phyloP scores from a whole-genome alignment of 2,888 invertebrate genomes.

The Lypha dubia region DNA sequence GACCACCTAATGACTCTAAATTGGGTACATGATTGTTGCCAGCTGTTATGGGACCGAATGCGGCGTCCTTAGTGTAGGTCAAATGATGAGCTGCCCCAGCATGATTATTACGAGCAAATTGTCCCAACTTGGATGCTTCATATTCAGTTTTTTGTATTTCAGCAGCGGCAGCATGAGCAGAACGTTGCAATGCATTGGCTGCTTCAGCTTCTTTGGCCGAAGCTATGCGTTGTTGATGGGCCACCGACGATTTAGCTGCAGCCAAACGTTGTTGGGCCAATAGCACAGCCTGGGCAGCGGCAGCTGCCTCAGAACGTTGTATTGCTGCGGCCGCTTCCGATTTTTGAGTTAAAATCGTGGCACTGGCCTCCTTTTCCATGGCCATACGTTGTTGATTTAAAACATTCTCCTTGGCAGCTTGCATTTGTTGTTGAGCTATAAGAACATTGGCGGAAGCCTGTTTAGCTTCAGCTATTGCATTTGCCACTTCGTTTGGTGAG shows the following conservation, averaged over 20 bases:
- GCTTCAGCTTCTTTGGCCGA: conserved; percentile 89
- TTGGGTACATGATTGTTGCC: conserved; percentile 81
- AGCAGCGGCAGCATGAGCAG: conserved; percentile 88
- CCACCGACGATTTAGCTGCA: conserved; percentile 88
- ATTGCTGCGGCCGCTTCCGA: conserved; percentile 88
- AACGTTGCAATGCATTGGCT: conserved; percentile 88
- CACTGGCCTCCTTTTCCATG: conserved; percentile 89
- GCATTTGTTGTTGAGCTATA: conserved; percentile 89
- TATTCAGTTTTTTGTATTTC: conserved; percentile 88
- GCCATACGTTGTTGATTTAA: conserved; percentile 89
- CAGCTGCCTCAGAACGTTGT: conserved; percentile 87
- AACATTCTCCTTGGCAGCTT: conserved; percentile 89
- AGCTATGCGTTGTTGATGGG: conserved; percentile 89
- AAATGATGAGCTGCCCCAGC: conserved; percentile 85
- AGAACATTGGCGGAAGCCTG: conserved; percentile 89
- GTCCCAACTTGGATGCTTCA: conserved; percentile 86
- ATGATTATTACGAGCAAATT: conserved; percentile 86
- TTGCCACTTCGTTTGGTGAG: conserved; percentile 88
- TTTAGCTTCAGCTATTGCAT: conserved; percentile 89
- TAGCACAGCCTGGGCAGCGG: conserved; percentile 87
- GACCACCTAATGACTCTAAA: conserved; percentile 78
- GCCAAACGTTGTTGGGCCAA: conserved; percentile 89
- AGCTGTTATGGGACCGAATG: conserved; percentile 82
- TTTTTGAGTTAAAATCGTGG: conserved; percentile 86
- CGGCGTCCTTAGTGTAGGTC: conserved; percentile 86